Percentiles rank a stretch among this genome's conserved stretches.
These are phyloP conservation scores for Archips xylosteana DNA, from an alignment of 2,888 invertebrate species.

Conservation along the genomic window DNA sequence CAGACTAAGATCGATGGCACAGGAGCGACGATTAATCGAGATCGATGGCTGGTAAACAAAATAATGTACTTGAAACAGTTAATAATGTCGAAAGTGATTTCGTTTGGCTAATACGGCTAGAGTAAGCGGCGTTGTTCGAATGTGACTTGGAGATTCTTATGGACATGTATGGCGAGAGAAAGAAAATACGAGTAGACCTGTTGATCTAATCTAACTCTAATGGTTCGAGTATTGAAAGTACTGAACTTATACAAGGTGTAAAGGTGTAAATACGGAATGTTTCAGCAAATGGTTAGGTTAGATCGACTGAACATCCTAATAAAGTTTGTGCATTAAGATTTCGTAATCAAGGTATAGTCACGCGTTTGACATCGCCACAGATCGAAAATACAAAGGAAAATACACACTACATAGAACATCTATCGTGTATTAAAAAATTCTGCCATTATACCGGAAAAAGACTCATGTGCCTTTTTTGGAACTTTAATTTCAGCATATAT, in stretches of 20 bases:
- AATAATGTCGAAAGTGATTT: conserved; percentile 5
- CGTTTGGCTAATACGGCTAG: not conserved
- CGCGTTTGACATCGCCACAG: no score
- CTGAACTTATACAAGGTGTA: no score
- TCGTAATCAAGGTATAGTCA: no score
- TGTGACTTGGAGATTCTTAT: not conserved
- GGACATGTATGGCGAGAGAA: not conserved
- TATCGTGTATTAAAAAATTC: not conserved
- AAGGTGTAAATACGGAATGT: no score
- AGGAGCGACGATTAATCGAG: conserved; percentile 15
- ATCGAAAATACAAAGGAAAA: no score
- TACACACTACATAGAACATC: not conserved
- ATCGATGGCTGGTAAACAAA: conserved; percentile 8
- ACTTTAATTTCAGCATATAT: no score
- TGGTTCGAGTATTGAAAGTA: not conserved
- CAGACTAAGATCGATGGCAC: conserved; percentile 15
- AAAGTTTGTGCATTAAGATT: no score
- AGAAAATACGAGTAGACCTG: not conserved
- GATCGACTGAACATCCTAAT: no score
- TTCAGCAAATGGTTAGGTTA: no score
- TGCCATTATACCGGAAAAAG: no score
- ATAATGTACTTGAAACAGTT: conserved; percentile 7
- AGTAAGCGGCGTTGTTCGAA: not conserved
- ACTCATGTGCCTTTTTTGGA: no score
- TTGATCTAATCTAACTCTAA: no score